Base-by-base conservation (phyloP, 2,113 vertebrate genomes). In the Hymenochirus boettgeri region DNA sequence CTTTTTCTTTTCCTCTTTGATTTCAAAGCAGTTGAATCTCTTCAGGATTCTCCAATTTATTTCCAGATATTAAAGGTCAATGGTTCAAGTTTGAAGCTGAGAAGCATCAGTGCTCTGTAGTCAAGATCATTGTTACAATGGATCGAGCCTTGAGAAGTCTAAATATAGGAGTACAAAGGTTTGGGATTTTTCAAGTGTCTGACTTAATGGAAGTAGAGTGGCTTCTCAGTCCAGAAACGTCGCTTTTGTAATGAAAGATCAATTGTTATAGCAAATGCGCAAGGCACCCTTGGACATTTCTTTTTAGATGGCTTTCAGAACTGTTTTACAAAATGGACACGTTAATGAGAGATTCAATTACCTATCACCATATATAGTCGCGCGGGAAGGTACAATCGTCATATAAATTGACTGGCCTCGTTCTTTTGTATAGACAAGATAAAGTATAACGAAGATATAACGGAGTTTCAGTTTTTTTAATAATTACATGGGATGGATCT, bases 171-270 rank as follows among this genome's bases (percentile, higher is more conserved):
- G 22, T 22, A 11, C n/a, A 17, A 8, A 11, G 13, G 22, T 52
- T 13, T 4, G 12, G 21, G 22, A 24, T 51, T 15, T 18, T 22
- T 62, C 7, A n/a, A 62, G 31, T 35, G 23, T 23, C n/a, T 17
- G 48, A 23, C 47, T 39, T 62, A 53, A 62, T 62, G 61, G 61
- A 52, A 53, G 3, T n/a, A 15, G 11, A 62, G 61, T 62, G 17
- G 60, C 37, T 53, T 53, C 48, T 62, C 21, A 8, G 21, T 22
- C 18, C 8, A 23, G 18, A 48, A 19, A 48, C 22, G 46, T 21
- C 22, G 46, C 46, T 48, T 48, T 23, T 48, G 21, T n/a, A 23
- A 48, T 48, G 46, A 22, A 48, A 48, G 46, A 22, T 48, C 46
- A 48, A 48, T 48, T 48, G 46, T 23, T 48, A 11, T 22, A 21